phyloP scores from a whole-genome alignment of 2,113 vertebrate species.

The Trichechus manatus region DNA sequence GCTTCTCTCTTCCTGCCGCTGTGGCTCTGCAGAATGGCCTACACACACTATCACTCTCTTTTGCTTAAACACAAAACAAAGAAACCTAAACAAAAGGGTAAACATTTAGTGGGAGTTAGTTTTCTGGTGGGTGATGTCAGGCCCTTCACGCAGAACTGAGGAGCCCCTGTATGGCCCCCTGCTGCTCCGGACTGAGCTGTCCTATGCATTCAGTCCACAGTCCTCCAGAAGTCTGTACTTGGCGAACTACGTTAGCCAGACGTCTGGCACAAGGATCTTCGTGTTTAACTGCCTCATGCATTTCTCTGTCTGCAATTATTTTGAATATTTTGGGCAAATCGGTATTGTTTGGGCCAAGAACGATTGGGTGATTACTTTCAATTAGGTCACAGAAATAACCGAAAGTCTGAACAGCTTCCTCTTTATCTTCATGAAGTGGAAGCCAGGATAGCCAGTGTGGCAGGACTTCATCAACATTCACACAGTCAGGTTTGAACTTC shows the following conservation, averaged over 20 bases:
- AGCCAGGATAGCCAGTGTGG: constrained; percentile 99
- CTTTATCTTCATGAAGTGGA: constrained; percentile 98
- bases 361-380: constrained; percentile 98
- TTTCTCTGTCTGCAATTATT: constrained; percentile 97
- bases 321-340: constrained; percentile 97
- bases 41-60: constrained; percentile 88
- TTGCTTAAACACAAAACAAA: constrained; percentile 91
- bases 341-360: constrained; percentile 97
- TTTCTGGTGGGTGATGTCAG: constrained; percentile 88
- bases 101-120: constrained; percentile 92
- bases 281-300: constrained; percentile 95
- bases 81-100: constrained; percentile 93
- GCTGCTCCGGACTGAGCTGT: constrained; percentile 95
- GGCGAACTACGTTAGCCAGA: constrained; percentile 97
- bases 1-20: constrained; percentile 81
- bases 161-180: constrained; percentile 98
- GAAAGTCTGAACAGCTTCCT: constrained; percentile 98
- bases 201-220: constrained; percentile 98
- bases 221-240: constrained; percentile 98
- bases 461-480: constrained; percentile 95
- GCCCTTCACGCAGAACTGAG: constrained; percentile 95
- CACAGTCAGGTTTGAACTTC: constrained; percentile 96
- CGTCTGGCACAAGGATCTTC: constrained; percentile 97
- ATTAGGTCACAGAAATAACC: constrained; percentile 98
- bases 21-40: constrained; percentile 85